Evolutionary conservation across 2,113 vertebrate genomes (phyloP).

Genomic region (Pituophis catenifer): DNA sequence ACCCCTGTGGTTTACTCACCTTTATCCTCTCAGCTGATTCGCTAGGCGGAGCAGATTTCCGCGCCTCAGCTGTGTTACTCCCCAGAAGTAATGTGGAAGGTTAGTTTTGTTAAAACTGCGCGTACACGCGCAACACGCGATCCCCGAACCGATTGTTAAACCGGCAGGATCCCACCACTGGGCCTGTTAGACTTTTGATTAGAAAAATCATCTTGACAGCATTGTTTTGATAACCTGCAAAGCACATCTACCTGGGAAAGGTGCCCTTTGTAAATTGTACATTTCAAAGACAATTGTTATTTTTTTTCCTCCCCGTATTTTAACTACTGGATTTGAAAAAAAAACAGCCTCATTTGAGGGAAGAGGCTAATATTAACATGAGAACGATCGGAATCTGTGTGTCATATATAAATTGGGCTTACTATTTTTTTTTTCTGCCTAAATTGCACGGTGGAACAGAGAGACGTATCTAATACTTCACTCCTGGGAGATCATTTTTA

Average conservation of each 20-base stretch:
- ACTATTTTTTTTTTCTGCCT: conserved; percentile 35
- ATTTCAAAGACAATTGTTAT: conserved; percentile 54
- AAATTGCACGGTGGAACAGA: conserved; percentile 49
- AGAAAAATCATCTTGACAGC: conserved; percentile 54
- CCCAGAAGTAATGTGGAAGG: too few species aligned
- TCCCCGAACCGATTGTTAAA: too few species aligned
- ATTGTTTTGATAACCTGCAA: conserved; percentile 57
- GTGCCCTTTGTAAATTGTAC: conserved; percentile 52
- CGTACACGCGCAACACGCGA: too few species aligned
- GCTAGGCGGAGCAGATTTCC: too few species aligned
- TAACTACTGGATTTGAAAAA: conserved; percentile 42
- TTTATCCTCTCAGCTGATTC: too few species aligned
- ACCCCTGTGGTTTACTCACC: too few species aligned
- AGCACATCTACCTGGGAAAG: conserved; percentile 37
- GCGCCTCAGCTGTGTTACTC: too few species aligned
- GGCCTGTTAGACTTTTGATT: conserved; percentile 44
- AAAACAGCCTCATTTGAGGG: conserved; percentile 37
- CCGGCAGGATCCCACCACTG: too few species aligned
- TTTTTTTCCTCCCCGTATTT: conserved; percentile 25
- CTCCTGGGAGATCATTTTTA: conserved; percentile 55
- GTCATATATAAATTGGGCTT: conserved; percentile 41
- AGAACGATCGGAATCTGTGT: conserved; percentile 50
- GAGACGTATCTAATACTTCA: conserved; percentile 53
- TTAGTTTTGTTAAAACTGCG: too few species aligned
- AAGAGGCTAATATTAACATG: conserved; percentile 27